phyloP scores from a whole-genome alignment of 2,797 vertebrate species.

The Todus mexicanus region DNA sequence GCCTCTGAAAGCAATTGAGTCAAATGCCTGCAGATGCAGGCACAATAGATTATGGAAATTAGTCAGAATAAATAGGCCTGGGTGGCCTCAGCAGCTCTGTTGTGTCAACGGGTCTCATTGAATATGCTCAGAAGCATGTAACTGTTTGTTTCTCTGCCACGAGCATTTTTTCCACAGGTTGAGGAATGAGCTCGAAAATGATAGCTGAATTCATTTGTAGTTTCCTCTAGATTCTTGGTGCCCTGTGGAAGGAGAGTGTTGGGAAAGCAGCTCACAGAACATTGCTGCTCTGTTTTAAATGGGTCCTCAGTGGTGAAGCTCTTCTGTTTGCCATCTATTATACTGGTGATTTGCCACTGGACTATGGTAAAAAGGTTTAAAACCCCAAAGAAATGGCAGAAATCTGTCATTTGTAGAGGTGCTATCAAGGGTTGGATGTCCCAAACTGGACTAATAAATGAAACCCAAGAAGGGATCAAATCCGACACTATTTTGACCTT shows the following conservation, averaged over 20 bases:
- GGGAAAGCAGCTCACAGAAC: not conserved
- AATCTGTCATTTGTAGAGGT: not conserved
- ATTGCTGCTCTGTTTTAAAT: not conserved
- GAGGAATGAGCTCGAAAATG: not conserved
- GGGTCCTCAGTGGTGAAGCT: not conserved
- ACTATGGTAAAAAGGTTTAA: not conserved
- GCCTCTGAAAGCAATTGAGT: not conserved
- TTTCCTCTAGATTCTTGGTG: not conserved
- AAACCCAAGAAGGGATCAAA: not conserved
- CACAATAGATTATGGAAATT: constrained; percentile 15
- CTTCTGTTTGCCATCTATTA: not conserved
- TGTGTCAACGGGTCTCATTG: not conserved
- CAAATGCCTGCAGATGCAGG: not conserved
- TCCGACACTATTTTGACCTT: not conserved
- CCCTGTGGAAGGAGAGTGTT: not conserved
- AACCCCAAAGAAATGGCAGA: not conserved
- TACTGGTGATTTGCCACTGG: not conserved
- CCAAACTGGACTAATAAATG: not conserved
- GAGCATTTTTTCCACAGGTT: not conserved
- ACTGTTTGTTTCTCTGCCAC: constrained; percentile 10
- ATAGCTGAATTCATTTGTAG: not conserved
- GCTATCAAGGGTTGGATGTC: not conserved
- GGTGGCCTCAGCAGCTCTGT: not conserved
- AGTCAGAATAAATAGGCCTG: not conserved
- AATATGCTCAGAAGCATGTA: not conserved